phyloP scores from a whole-genome alignment of 2,888 invertebrate species.

The Meiosimyza platycephala region DNA sequence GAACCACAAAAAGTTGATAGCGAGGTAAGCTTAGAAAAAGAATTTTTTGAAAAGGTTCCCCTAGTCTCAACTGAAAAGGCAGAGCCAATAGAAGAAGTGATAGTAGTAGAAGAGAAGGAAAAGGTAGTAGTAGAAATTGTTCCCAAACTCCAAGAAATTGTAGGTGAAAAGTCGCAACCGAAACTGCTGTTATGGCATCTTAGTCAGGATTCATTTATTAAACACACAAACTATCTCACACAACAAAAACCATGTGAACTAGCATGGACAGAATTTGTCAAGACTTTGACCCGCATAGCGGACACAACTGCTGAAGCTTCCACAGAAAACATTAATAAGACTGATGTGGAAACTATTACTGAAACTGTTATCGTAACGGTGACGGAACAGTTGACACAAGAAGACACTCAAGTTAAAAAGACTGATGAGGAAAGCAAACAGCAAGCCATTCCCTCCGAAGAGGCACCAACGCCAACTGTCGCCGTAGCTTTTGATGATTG shows the following conservation, averaged over 20 bases:
- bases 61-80: background rate
- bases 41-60: background rate
- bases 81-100: background rate
- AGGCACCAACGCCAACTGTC: conserved; percentile 38
- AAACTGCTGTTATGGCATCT: conserved; percentile 51
- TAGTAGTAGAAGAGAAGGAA: background rate
- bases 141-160: no score
- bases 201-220: conserved; percentile 51
- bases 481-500: conserved; percentile 47
- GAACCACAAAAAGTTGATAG: background rate
- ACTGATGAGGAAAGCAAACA: conserved; percentile 47
- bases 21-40: background rate
- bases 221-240: conserved; percentile 45
- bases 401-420: conserved; percentile 35
- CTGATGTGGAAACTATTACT: conserved; percentile 29
- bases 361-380: conserved; percentile 29
- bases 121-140: background rate
- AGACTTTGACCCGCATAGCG: conserved; percentile 43
- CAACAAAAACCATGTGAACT: conserved; percentile 39
- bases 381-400: conserved; percentile 21
- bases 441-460: conserved; percentile 51
- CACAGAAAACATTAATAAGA: conserved; percentile 42
- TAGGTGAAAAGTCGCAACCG: conserved; percentile 24
- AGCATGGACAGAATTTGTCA: conserved; percentile 40
- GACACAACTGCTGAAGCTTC: conserved; percentile 58